Base-by-base conservation (phyloP, 1,140 invertebrate species). In the Pseudomyrmex sp. region DNA sequence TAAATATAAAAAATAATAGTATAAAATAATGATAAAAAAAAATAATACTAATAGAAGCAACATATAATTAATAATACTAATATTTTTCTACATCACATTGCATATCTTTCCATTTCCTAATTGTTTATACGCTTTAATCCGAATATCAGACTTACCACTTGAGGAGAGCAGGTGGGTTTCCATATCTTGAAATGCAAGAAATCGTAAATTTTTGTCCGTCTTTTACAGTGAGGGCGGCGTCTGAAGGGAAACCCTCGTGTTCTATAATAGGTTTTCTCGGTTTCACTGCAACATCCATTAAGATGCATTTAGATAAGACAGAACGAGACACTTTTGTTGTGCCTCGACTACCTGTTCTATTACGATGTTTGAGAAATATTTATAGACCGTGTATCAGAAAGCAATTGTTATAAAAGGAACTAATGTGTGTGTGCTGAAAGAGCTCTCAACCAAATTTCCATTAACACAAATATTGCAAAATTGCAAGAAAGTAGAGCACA, bases 101-200 rank as follows among this genome's bases (percentile, higher is more conserved):
- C 18, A 20, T 74, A 44, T 65, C 9, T 50, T 2, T 48, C 18
- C 48, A 5, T 15, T 0, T 48, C 4, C 59, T 23, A n/a, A 59
- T 58, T 48, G 0, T 26, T 59, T 5, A 69, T 46, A 26, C 23
- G 0, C 5, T 35, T 35, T 35, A 35, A 35, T 35, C 46, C 52
- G 18, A 7, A 5, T 46, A 48, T 66, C 18, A 79, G 80, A 35
- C 89, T 91, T 91, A 98, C 97, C 97, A 98, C 92, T 97, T 97
- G 80, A 98, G 96, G 83, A 96, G 95, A 26, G 98, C 97, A 2
- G 97, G 96, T 23, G 97, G 97, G 94, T 98, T 98, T 85, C 97
- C 97, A 92, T 97, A 97, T 93, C 97, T 96, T 44, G 97, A 97
- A 86, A 97, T 96, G 92, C 98, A 98, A 92, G 97, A 97, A 82